Conservation (phyloP, 2,113 vertebrate species). For the Platysternon megacephalum region DNA sequence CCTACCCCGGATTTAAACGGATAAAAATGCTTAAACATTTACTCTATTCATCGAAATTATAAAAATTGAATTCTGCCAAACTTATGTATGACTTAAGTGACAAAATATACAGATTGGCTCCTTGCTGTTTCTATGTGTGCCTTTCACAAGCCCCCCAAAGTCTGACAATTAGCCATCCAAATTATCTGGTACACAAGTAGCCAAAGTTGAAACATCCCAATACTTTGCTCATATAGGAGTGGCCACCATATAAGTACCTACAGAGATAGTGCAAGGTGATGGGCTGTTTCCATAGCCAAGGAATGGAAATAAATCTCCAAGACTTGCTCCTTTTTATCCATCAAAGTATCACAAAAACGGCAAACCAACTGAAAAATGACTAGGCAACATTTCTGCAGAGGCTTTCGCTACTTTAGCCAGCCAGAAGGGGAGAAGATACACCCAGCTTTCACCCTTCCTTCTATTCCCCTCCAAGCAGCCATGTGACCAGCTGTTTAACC, state of each 20-base stretch:
- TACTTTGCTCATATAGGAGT: background rate
- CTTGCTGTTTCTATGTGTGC: too few species aligned
- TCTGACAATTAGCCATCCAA: background rate
- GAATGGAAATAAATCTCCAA: background rate
- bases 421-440: background rate
- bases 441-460: background rate
- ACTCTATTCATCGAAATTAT: background rate
- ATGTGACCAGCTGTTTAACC: accelerated
- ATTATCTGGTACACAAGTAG: background rate
- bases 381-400: background rate
- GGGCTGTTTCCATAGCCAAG: background rate
- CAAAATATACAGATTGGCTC: background rate
- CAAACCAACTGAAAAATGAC: accelerated
- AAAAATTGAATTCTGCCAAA: background rate
- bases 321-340: background rate
- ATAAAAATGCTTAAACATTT: background rate
- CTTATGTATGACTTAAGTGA: background rate
- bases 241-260: background rate
- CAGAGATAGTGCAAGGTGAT: background rate
- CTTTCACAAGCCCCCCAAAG: background rate
- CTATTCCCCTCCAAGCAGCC: background rate
- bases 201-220: background rate
- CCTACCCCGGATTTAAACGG: too few species aligned
- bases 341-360: background rate
- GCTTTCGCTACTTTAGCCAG: background rate